phyloP scores from a whole-genome alignment of 2,888 invertebrate species.

The Ceriagrion tenellum region DNA sequence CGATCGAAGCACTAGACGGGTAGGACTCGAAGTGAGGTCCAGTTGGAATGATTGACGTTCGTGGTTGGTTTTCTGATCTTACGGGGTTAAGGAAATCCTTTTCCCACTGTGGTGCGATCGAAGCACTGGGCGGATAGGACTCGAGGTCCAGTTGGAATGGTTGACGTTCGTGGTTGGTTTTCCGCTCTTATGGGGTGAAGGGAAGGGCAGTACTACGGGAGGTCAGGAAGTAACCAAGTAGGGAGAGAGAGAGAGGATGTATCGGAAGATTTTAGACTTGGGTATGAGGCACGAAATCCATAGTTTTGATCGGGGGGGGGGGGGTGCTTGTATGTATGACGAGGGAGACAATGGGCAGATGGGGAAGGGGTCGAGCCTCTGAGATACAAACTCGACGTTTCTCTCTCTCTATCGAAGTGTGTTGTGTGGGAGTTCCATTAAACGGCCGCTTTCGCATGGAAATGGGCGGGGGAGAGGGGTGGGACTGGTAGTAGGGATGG shows the following conservation, averaged over 20 bases:
- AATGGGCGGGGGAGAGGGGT: neutral
- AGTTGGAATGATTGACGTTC: neutral
- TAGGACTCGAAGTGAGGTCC: neutral
- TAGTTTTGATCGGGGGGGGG: conserved; percentile 55
- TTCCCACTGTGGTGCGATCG: too few relatives aligned
- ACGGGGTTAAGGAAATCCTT: neutral
- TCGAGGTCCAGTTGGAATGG: neutral
- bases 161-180: neutral
- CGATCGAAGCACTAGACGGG: too few relatives aligned
- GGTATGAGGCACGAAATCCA: neutral
- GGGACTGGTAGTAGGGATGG: neutral
- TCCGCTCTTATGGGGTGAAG: neutral
- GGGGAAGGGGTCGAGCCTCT: neutral
- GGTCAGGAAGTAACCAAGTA: neutral
- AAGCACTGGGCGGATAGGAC: neutral
- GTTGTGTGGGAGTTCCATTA: conserved; percentile 49
- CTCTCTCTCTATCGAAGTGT: neutral
- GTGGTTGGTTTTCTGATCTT: neutral
- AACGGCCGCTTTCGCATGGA: neutral
- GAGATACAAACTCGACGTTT: conserved; percentile 25
- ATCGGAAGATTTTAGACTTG: neutral
- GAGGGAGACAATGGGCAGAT: conserved; percentile 22
- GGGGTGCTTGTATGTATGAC: conserved; percentile 28
- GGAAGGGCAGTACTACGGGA: too few relatives aligned
- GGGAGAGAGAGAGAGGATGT: neutral